Conservation (phyloP, 2,113 vertebrate genomes). For the Amazona vittata region DNA sequence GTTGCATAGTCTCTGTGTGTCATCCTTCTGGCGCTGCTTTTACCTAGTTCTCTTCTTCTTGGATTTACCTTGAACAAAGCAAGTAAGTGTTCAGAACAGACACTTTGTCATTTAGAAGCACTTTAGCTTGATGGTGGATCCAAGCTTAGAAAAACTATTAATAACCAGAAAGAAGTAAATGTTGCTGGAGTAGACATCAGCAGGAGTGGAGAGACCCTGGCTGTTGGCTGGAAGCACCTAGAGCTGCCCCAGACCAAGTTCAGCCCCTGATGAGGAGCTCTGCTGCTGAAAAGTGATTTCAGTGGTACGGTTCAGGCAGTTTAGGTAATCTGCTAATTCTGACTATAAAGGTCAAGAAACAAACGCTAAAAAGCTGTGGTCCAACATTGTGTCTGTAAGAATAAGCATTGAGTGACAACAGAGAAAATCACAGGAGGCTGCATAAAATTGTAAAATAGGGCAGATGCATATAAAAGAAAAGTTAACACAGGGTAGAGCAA, state of each 20-base stretch:
- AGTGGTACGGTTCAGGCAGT: accelerated
- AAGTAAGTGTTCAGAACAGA: neutral
- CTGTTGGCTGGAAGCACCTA: neutral
- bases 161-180: neutral
- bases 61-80: neutral
- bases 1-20: accelerated
- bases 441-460: neutral
- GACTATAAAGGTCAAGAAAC: neutral
- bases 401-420: neutral
- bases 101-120: neutral
- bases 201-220: neutral
- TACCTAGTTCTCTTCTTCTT: neutral
- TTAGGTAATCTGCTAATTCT: neutral
- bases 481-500: neutral
- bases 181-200: neutral
- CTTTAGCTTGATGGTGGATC: neutral
- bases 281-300: neutral
- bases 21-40: neutral
- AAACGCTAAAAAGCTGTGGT: neutral
- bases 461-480: neutral
- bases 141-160: neutral
- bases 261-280: neutral
- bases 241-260: neutral
- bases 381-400: neutral
- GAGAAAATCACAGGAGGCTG: neutral